Base-by-base conservation (phyloP, 2,797 vertebrate genomes). In the Hafferia zeledoni region DNA sequence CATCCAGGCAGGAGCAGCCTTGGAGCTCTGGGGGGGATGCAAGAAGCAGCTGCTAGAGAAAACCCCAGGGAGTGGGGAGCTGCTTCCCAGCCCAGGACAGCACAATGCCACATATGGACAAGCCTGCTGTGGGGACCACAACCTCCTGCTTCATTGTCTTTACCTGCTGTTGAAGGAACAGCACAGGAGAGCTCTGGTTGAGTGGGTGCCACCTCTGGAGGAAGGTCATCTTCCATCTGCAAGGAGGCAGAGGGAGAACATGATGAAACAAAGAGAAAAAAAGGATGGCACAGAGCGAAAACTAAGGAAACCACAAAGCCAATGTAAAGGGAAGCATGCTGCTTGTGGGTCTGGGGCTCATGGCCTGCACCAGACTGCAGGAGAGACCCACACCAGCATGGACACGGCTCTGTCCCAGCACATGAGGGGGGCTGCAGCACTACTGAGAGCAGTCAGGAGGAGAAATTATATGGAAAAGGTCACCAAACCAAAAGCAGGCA, bases 91-190 rank as follows among this genome's bases (percentile, higher is more conserved):
- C 25, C 35, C 33, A 0, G 3, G 17, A 39, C 64, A 85, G 24
- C 39, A 44, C 52, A 55, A 4, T 31, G 63, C 43, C 35, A 47
- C 0, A 0, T 4, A 27, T 11, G 6, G 52, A 75, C 31, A 74
- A 88, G 37, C 22, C 22, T 2, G 0, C n/a, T 20, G 33, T 1
- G 1, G 49, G 2, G 0, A 13, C 8, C 33, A 41, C 39, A 55
- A 13, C 13, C 47, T 65, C 20, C 57, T 75, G 28, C 41, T 83
- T 65, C 4, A 0, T 33, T 90, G 56, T 37, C 41, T 71, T 93
- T 93, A 98, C 98, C 98, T 97, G 97, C 37, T 33, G 9, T 53
- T 0, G 55, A 64, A 68, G 91, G 63, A 57, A 75, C 33, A 79
- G 75, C 59, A 91, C 76, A 92, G 9, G 72, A 53, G 44, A 71